These are phyloP conservation scores for Octodon degus DNA, from an alignment of 2,113 vertebrate species.

Conservation along the genomic window DNA sequence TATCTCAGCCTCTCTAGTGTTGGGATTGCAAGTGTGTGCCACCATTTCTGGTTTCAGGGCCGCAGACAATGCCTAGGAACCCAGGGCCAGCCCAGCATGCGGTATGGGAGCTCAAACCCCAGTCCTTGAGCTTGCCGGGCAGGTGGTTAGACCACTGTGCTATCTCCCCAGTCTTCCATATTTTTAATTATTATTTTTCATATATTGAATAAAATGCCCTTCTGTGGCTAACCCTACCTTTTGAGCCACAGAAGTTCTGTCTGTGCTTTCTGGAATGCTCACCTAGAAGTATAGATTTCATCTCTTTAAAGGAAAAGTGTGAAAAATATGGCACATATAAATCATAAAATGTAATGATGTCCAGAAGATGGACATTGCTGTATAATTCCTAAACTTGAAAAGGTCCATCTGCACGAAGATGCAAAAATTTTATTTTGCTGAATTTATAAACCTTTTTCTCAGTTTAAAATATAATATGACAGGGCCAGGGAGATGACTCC, in stretches of 20 bases:
- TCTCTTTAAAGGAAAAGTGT: not conserved
- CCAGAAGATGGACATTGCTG: not conserved
- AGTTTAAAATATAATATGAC: not conserved
- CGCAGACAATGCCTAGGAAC: too few species aligned
- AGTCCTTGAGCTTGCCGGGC: too few species aligned
- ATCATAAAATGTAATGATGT: not conserved
- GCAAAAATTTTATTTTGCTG: not conserved
- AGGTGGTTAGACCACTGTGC: too few species aligned
- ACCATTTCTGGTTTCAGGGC: too few species aligned
- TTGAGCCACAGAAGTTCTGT: not conserved
- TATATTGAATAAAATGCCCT: slow-evolving; percentile 24
- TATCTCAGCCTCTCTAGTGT: too few species aligned
- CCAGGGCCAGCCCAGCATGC: too few species aligned
- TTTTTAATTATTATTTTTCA: slow-evolving; percentile 33
- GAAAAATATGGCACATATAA: not conserved
- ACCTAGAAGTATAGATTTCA: not conserved
- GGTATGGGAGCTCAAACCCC: too few species aligned
- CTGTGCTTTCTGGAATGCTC: not conserved
- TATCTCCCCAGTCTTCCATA: not conserved
- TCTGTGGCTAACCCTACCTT: not conserved
- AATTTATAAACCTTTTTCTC: not conserved
- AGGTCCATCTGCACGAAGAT: not conserved
- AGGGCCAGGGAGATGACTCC: too few species aligned
- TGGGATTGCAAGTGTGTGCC: too few species aligned
- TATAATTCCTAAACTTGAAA: not conserved